Base-by-base conservation (phyloP, 2,888 invertebrate genomes). In the Troides oblongomaculatus region DNA sequence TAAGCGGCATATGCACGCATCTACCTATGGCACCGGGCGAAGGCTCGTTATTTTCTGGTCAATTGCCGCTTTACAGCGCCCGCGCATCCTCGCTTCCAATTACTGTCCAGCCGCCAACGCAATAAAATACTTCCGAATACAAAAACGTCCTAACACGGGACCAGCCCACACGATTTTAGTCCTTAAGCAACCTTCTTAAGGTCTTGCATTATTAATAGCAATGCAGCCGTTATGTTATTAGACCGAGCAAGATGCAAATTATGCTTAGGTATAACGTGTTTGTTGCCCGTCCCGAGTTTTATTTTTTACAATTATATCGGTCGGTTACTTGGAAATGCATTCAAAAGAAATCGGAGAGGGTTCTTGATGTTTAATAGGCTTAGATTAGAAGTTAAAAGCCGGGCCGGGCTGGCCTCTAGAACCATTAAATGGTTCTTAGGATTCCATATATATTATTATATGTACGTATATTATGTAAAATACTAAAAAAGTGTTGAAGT, bases 11-110 rank as follows among this genome's bases (percentile, higher is more conserved):
- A 82, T 87, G 86, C 79, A 75, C 78, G 76, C 73, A 60, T 64
- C 63, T 81, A 82, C 81, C 82, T 79, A 83, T 81, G 80, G 81
- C 77, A 77, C 74, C 78, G 79, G 83, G 78, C 83, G 78, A 86
- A 82, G 83, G 89, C 92, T 92, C 88, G 92, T 92, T 92, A 92
- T 92, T 92, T 92, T 92, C 92, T 92, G 92, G 92, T 92, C 92
- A 89, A 92, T 91, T 90, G 92, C 90, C 85, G 87, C 86, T 91
- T 90, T 92, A 90, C 85, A 82, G 90, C 90, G 92, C 84, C 87
- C 86, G 91, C 90, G 92, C 92, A 92, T 92, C 92, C 88, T 89
- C 86, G 85, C 90, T 86, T 92, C 92, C 91, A 92, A 92, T 92
- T 92, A 92, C 87, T 82, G 84, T 83, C 82, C 89, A 84, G 92